Evolutionary conservation across 2,797 vertebrate species (phyloP), one percentile per base, ranked within the genome.

Genomic region (Limosa lapponica): DNA sequence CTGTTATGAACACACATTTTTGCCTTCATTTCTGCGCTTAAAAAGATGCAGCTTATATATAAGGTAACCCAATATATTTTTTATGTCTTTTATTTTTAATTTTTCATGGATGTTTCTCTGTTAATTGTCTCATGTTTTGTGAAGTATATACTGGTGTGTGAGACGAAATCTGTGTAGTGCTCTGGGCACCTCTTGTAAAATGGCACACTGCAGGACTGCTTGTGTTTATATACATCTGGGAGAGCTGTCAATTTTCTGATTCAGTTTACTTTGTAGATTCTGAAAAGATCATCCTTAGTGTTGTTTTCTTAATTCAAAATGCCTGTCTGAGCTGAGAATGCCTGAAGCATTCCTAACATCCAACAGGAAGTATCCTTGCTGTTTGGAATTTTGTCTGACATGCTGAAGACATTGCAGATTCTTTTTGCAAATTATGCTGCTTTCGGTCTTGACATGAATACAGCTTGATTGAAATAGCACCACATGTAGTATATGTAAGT

Each of bases 31-130:
- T 66, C 93, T 85, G 30, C 44, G 28, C 65, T 82, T 65, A 10
- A 78, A 87, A 89, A 74, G 86, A 95, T 96, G 93, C 90, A 96
- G 9, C 89, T 97, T 43, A 58, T 77, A 19, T 87, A 41, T 79
- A 59, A 97, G 96, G 96, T 95, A 97, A 94, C 62, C 9, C 14
- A 2, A 6, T 78, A 69, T 67, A 5, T 48, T 46, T 78, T 46
- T 57, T 25, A 24, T 48, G 52, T 30, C 15, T 88, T 37, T 49
- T 4, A 2, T 39, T 4, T 64, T 75, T 34, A 15, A 8, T 43
- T 71, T 83, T 74, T 52, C 18, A 3, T 30, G 12, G 62, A 12
- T 70, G 23, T 54, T 64, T n/a, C 52, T 84, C 48, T n/a, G 6
- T 58, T 43, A 49, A 43, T 44, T 3, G 5, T 43, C 62, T 62